phyloP scores from a whole-genome alignment of 2,797 vertebrate species.

The Sebastes nivosus region DNA sequence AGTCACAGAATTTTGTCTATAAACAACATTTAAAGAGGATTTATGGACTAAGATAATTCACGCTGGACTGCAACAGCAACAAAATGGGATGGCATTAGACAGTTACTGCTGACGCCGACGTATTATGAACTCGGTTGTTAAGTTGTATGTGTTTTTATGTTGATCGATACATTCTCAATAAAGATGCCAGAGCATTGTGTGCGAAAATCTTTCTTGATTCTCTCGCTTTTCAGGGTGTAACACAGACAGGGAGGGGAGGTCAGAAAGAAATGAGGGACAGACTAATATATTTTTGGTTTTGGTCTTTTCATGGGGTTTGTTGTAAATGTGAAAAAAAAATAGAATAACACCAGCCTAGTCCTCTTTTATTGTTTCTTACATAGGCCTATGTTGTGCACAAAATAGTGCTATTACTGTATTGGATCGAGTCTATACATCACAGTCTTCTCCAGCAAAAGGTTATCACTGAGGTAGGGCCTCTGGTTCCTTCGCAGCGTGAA shows the following conservation, averaged over 20 bases:
- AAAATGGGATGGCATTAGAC: background rate
- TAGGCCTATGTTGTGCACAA: background rate
- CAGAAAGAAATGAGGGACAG: background rate
- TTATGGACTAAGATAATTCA: background rate
- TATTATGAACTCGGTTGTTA: background rate
- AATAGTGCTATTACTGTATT: background rate
- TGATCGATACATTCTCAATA: background rate
- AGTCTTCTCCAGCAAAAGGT: slow-evolving; percentile 1
- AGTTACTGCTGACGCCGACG: background rate
- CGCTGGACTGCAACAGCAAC: background rate
- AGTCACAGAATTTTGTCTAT: background rate
- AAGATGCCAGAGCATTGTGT: background rate
- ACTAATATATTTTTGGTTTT: background rate
- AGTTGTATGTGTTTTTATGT: background rate
- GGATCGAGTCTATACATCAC: background rate
- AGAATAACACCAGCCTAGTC: background rate
- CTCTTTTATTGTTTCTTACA: slow-evolving; percentile 7
- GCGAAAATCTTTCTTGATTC: background rate
- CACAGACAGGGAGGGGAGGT: background rate
- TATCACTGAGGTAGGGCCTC: slow-evolving; percentile 11
- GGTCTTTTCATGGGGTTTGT: background rate
- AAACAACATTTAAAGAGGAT: background rate
- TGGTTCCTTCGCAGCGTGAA: slow-evolving; percentile 21
- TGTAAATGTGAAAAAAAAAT: background rate
- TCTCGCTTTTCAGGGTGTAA: background rate